Percentiles rank a stretch among this genome's conserved stretches.
These are phyloP conservation scores for Limnothrissa miodon DNA, from an alignment of 2,113 vertebrate species.

Conservation along the genomic window DNA sequence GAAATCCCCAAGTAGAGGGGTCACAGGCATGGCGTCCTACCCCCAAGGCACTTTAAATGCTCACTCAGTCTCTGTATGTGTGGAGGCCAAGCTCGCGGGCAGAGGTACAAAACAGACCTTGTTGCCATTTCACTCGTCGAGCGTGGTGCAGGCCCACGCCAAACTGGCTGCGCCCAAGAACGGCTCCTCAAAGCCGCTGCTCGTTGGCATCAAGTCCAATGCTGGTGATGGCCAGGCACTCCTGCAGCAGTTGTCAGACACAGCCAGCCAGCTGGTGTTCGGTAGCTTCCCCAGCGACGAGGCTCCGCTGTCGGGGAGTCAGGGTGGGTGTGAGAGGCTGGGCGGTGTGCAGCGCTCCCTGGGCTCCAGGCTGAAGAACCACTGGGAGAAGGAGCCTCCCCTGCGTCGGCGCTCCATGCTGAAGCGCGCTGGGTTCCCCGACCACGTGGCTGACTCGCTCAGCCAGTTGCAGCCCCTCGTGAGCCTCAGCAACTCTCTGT, in stretches of 20 bases:
- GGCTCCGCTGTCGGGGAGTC: background rate
- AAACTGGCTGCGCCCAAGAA: conserved; percentile 11
- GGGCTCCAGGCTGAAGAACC: conserved; percentile 31
- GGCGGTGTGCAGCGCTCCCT: background rate
- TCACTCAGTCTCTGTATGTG: background rate
- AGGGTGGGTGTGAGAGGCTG: background rate
- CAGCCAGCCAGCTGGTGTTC: conserved; percentile 38
- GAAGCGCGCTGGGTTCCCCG: conserved; percentile 17
- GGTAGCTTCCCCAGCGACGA: background rate
- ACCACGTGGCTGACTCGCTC: background rate
- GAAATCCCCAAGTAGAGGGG: conserved; percentile 24
- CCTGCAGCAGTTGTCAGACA: conserved; percentile 45
- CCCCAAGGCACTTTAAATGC: background rate
- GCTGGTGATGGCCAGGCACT: conserved; percentile 19
- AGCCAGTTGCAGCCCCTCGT: conserved; percentile 32
- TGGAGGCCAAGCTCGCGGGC: conserved; percentile 11
- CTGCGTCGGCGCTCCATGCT: background rate
- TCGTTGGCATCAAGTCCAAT: background rate
- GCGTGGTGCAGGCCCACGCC: background rate
- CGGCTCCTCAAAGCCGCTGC: conserved; percentile 23
- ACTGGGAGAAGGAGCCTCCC: conserved; percentile 25
- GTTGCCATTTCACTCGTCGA: conserved; percentile 22
- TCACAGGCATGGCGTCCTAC: background rate
- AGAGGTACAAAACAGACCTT: background rate
- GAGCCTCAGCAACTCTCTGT: conserved; percentile 2